Conservation (phyloP, 1,140 invertebrate species). For the Wiebesia pumilae region DNA sequence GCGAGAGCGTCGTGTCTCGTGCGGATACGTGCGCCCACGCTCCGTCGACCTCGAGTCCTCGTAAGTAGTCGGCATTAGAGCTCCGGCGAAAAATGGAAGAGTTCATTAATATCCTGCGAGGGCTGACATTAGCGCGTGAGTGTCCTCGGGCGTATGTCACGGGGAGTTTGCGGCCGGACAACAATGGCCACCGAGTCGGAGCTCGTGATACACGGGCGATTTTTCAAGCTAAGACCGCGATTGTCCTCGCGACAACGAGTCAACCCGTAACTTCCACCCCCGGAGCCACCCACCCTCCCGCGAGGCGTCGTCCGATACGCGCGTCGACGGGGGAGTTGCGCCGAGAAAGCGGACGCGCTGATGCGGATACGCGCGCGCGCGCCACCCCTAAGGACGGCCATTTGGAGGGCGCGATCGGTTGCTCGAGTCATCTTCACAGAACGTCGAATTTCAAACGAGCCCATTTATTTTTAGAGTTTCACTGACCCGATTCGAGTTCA, state of each 20-base stretch:
- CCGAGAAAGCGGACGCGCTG: background rate
- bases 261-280: background rate
- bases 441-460: background rate
- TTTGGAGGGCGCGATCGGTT: background rate
- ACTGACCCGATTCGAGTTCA: conserved; percentile 35
- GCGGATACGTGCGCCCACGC: background rate
- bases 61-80: background rate
- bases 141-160: background rate
- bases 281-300: background rate
- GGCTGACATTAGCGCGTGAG: background rate
- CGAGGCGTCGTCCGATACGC: background rate
- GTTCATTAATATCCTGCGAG: conserved; percentile 46
- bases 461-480: conserved; percentile 28
- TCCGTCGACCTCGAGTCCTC: too few relatives aligned
- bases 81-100: conserved; percentile 20
- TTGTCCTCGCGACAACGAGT: conserved; percentile 18
- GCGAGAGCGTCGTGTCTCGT: background rate
- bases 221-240: conserved; percentile 51
- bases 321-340: background rate
- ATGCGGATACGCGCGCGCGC: background rate
- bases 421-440: background rate
- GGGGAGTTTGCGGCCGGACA: background rate
- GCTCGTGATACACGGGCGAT: conserved; percentile 19
- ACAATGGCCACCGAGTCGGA: background rate
- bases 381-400: background rate